Evolutionary conservation across 2,797 vertebrate genomes (phyloP).

Genomic region (Smutsia gigantea): DNA sequence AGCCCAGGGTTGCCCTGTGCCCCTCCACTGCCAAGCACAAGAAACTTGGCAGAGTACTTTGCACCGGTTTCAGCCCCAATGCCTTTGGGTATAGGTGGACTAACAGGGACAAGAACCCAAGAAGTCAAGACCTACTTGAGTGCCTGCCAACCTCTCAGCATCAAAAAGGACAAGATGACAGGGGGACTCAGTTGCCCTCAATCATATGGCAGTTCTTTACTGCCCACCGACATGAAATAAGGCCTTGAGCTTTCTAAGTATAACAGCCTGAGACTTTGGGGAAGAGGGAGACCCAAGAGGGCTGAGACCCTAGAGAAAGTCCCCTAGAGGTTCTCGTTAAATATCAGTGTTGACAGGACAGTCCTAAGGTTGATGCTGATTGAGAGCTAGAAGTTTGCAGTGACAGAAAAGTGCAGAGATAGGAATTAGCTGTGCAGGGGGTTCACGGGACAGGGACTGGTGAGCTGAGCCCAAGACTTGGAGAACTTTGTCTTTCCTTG

Average conservation of each 20-base stretch:
- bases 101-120: background rate
- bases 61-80: background rate
- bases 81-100: too few species aligned
- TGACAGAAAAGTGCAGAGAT: background rate
- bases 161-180: background rate
- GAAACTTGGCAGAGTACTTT: too few species aligned
- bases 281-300: too few species aligned
- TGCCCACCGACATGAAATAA: too few species aligned
- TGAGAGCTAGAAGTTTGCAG: background rate
- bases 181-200: background rate
- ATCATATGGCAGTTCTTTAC: background rate
- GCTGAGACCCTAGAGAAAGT: background rate
- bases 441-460: fast-evolving
- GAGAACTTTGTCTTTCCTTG: background rate
- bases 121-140: background rate
- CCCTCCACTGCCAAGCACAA: background rate
- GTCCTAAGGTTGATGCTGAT: background rate
- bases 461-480: background rate
- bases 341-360: background rate
- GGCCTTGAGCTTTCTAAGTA: background rate
- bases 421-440: background rate
- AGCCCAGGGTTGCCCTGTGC: background rate
- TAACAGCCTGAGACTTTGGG: too few species aligned
- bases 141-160: background rate
- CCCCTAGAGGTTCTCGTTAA: background rate